Evolutionary conservation across 2,797 vertebrate genomes (phyloP).

Genomic region (Eleutherodactylus coqui): DNA sequence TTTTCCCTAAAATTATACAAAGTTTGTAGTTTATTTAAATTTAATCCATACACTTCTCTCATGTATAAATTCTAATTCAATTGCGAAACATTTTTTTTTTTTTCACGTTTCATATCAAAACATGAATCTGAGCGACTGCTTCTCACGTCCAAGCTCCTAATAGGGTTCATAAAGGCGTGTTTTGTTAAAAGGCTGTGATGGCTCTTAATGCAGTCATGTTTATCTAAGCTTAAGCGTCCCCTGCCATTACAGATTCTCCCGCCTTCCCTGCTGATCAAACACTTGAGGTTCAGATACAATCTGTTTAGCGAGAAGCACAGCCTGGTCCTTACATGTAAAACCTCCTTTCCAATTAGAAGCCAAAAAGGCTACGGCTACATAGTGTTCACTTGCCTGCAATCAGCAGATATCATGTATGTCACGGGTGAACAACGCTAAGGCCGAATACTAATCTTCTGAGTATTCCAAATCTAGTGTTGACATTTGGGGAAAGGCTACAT

Average conservation of each 20-base stretch:
- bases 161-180: slow-evolving; percentile 6
- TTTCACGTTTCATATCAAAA: background rate
- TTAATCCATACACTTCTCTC: background rate
- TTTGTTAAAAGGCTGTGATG: slow-evolving; percentile 20
- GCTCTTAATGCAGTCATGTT: slow-evolving; percentile 33
- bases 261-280: background rate
- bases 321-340: background rate
- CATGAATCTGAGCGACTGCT: background rate
- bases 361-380: background rate
- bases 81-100: background rate
- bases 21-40: background rate
- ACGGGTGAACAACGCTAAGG: background rate
- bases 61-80: background rate
- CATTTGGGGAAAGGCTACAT: slow-evolving; percentile 6
- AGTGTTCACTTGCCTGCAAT: background rate
- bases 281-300: slow-evolving; percentile 22
- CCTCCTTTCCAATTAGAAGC: background rate
- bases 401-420: background rate
- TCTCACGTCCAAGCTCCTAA: slow-evolving; percentile 2
- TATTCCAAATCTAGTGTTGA: slow-evolving; percentile 1
- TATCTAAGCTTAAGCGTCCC: slow-evolving; percentile 2
- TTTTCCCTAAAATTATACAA: background rate
- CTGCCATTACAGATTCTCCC: background rate
- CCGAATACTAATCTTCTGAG: slow-evolving; percentile 8
- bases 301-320: background rate